These are phyloP conservation scores for Chelon labrosus DNA, from an alignment of 2,797 vertebrate genomes.

Conservation along the genomic window DNA sequence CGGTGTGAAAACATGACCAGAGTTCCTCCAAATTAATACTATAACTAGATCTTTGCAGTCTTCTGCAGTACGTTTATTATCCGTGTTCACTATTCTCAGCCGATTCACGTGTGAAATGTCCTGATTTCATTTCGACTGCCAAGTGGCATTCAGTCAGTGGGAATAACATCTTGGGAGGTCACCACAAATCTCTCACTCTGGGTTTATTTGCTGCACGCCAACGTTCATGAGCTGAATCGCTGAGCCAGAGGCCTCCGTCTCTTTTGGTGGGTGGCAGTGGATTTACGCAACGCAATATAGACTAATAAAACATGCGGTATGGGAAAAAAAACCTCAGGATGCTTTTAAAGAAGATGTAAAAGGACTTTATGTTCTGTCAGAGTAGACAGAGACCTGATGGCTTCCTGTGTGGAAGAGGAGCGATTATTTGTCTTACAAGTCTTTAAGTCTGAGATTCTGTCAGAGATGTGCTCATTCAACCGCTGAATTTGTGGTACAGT, in stretches of 20 bases:
- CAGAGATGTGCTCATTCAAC: background rate
- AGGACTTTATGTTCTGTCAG: conserved; percentile 11
- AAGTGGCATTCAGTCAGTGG: conserved; percentile 31
- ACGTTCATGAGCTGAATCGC: conserved; percentile 66
- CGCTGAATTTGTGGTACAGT: background rate
- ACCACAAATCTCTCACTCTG: conserved; percentile 69
- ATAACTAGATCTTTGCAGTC: no score
- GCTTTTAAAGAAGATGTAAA: conserved; percentile 36
- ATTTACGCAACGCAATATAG: conserved; percentile 34
- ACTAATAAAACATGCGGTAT: conserved; percentile 43
- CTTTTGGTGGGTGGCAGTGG: conserved; percentile 59
- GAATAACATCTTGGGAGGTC: conserved; percentile 72
- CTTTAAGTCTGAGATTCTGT: background rate
- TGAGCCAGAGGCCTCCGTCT: conserved; percentile 44
- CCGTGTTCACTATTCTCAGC: conserved; percentile 3
- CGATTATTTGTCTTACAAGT: background rate
- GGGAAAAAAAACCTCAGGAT: conserved; percentile 39
- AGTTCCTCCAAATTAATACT: no score
- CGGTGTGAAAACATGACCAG: no score
- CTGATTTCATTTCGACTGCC: conserved; percentile 31
- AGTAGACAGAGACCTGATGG: background rate
- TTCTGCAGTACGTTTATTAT: no score
- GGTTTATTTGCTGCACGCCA: conserved; percentile 73
- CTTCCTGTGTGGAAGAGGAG: conserved; percentile 10
- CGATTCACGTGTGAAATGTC: conserved; percentile 15